These are phyloP conservation scores for Nannospalax galili DNA, from an alignment of 2,113 vertebrate genomes.

Conservation along the genomic window DNA sequence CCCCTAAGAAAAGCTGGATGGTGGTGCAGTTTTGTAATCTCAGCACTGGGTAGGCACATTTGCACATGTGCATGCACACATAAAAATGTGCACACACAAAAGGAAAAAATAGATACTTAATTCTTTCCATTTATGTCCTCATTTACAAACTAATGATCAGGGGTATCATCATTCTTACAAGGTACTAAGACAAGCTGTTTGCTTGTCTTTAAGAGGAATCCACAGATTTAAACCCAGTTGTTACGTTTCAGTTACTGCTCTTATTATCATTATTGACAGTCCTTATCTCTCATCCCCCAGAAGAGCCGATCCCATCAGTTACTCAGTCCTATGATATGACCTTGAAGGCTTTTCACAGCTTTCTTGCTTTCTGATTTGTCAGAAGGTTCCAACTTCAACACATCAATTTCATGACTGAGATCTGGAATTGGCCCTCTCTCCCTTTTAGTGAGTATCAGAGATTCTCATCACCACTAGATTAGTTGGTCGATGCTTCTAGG, in stretches of 20 bases:
- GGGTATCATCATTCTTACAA: not conserved
- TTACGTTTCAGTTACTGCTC: not conserved
- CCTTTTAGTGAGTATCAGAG: not conserved
- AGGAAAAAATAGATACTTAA: not conserved
- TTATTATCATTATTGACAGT: not conserved
- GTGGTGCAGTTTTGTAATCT: not conserved
- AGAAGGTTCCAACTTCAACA: not conserved
- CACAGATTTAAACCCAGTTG: not conserved
- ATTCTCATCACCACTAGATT: not conserved
- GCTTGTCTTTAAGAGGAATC: not conserved
- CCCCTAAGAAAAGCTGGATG: not conserved
- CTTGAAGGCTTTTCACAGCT: not conserved
- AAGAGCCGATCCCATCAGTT: not conserved
- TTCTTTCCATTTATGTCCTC: slow-evolving; percentile 18
- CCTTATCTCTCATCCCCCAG: not conserved
- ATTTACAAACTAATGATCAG: not conserved
- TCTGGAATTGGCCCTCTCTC: not conserved
- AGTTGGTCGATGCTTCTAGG: not conserved
- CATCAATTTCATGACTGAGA: not conserved
- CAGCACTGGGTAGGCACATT: not conserved
- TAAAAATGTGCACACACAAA: not conserved
- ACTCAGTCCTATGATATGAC: not conserved
- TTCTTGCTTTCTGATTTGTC: not conserved
- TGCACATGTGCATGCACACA: not conserved
- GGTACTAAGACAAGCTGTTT: not conserved